Conservation (phyloP, 2,888 invertebrate species). For the Coelogynopora nodosa region DNA sequence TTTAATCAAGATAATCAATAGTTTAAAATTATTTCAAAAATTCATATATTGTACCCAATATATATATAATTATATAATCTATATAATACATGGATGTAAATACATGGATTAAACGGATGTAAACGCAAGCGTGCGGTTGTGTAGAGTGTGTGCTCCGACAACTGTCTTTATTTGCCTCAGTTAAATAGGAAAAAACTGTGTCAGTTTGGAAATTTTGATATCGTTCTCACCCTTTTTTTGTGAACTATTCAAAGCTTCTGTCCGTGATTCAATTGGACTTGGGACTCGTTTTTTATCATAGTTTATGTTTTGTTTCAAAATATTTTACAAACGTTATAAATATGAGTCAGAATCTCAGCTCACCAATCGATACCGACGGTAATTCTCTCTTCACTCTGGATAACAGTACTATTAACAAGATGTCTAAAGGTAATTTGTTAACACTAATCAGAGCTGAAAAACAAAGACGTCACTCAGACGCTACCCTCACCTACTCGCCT, state of each 20-base stretch:
- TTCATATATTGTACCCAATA: no score
- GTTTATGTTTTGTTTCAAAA: conserved; percentile 10
- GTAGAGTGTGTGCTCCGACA: conserved; percentile 2
- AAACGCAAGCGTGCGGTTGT: no score
- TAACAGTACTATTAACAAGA: conserved; percentile 12
- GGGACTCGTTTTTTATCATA: conserved; percentile 3
- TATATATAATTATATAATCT: no score
- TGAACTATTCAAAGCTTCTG: conserved; percentile 16
- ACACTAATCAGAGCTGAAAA: conserved; percentile 18
- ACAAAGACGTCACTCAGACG: neutral
- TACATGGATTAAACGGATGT: no score
- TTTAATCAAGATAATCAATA: no score
- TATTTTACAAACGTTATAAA: neutral
- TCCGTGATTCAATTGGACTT: neutral
- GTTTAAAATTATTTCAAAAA: no score
- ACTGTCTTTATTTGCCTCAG: conserved; percentile 1
- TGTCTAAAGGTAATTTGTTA: conserved; percentile 12
- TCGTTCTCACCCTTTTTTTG: neutral
- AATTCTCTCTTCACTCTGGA: neutral
- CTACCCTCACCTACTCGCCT: neutral
- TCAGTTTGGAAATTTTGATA: neutral
- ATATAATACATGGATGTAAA: no score
- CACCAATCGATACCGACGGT: neutral
- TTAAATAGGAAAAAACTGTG: conserved; percentile 17
- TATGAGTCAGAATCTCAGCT: conserved; percentile 7